Base-by-base conservation (phyloP, 1,140 invertebrate genomes). In the Protaetia brevitarsis region DNA sequence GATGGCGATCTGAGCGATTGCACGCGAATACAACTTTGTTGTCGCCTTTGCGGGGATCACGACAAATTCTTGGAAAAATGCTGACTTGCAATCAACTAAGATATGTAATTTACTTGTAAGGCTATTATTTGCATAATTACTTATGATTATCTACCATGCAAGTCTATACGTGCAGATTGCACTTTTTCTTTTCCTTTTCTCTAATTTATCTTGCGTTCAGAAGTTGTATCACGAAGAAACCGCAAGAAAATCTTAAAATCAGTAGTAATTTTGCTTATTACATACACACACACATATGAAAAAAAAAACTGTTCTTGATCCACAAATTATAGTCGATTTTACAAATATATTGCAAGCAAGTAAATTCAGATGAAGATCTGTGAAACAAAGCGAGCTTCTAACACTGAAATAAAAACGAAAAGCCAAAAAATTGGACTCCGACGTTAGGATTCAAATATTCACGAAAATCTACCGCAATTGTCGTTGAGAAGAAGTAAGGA, bases 401-500 rank as follows among this genome's bases (percentile, higher is more conserved):
- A 2, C 41, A 23, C 26, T 51, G 19, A 23, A 51, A 51, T 23
- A 51, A 51, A 51, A 51, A 51, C 41, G 26, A 51, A 51, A 45
- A 31, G 26, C 21, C 13, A 23, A 51, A 51, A 51, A 51, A 51
- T 51, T 51, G 41, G 26, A 51, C 41, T 51, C 3, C 41, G 41
- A 51, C 19, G 41, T 51, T 51, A 51, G 41, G 31, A 64, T 64
- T 64, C 63, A 64, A 64, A 51, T 64, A 64, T 64, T 51, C 51
- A 51, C 63, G 51, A 51, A 36, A 64, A 64, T 51, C 51, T 64
- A 36, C 63, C 63, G 65, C 65, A 66, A 58, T 66, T 66, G 65
- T 58, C 65, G 57, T 58, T 41, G 65, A 59, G 66, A 69, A 66
- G 72, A 72, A 69, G 69, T 71, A 68, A 66, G 72, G 66, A 73